phyloP scores from a whole-genome alignment of 2,888 invertebrate species.

The Drosophila formosana region DNA sequence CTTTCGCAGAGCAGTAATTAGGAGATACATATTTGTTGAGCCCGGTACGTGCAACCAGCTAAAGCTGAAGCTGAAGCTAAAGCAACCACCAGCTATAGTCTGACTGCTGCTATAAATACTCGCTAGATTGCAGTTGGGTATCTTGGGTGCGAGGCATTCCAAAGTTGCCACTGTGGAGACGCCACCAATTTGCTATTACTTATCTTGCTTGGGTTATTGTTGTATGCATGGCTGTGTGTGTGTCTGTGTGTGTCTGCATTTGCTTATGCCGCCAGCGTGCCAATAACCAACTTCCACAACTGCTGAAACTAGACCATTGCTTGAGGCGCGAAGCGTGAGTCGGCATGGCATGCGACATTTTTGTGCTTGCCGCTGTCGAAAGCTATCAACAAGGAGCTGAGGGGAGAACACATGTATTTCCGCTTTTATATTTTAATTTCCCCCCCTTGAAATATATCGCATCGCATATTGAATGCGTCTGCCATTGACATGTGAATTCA shows the following conservation, averaged over 20 bases:
- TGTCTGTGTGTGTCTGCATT: slow-evolving; percentile 47
- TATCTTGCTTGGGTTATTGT: slow-evolving; percentile 60
- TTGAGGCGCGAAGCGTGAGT: not conserved
- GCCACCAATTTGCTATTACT: slow-evolving; percentile 75
- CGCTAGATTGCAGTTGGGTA: slow-evolving; percentile 52
- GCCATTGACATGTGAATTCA: slow-evolving; percentile 34
- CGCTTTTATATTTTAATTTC: slow-evolving; percentile 46
- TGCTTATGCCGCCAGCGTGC: slow-evolving; percentile 67
- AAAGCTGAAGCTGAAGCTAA: not conserved
- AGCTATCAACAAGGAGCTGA: not conserved
- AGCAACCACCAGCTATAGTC: slow-evolving; percentile 6
- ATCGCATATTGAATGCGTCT: slow-evolving; percentile 13
- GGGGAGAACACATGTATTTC: slow-evolving; percentile 25
- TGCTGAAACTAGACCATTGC: slow-evolving; percentile 21
- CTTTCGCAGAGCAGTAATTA: slow-evolving; percentile 68
- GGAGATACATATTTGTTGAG: slow-evolving; percentile 59
- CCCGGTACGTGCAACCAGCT: slow-evolving; percentile 48
- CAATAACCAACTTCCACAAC: slow-evolving; percentile 39
- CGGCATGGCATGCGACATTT: slow-evolving; percentile 31
- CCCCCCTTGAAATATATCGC: slow-evolving; percentile 3
- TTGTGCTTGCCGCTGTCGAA: slow-evolving; percentile 20
- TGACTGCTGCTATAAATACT: slow-evolving; percentile 34
- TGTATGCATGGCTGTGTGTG: slow-evolving; percentile 27
- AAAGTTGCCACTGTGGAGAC: slow-evolving; percentile 33
- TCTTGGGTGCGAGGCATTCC: slow-evolving; percentile 34